Percentiles rank a stretch among this genome's conserved stretches.
Conservation (phyloP, 2,888 invertebrate genomes). For the Trachelus iudaicus region DNA sequence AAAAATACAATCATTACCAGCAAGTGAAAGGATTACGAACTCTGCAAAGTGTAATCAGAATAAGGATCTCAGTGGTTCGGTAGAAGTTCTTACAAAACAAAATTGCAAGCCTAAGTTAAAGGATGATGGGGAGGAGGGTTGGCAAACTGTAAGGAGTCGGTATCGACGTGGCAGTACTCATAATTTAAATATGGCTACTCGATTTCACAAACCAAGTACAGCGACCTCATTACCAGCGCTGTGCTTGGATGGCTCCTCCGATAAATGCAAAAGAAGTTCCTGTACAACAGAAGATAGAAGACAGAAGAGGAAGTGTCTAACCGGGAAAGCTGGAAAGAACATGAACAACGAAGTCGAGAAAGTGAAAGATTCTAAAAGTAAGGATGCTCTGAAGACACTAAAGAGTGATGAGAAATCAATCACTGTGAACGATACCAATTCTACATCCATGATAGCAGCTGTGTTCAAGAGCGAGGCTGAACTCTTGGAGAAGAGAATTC, state of each 20-base stretch:
- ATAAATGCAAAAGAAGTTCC: constrained; percentile 47
- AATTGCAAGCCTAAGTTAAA: constrained; percentile 36
- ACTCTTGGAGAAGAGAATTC: constrained; percentile 60
- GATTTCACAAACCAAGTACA: constrained; percentile 85
- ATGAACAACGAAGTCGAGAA: constrained; percentile 47
- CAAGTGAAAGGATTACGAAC: neutral
- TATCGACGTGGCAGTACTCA: constrained; percentile 76
- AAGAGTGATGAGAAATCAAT: constrained; percentile 43
- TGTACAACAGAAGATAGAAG: constrained; percentile 48
- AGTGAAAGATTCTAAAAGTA: constrained; percentile 61
- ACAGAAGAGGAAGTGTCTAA: constrained; percentile 38
- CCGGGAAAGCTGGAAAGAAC: constrained; percentile 46
- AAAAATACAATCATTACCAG: constrained; percentile 36
- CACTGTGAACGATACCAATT: constrained; percentile 50
- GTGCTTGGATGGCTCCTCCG: constrained; percentile 58
- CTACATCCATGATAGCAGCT: constrained; percentile 62
- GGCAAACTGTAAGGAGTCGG: constrained; percentile 89
- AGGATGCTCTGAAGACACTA: constrained; percentile 63
- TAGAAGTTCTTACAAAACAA: constrained; percentile 41
- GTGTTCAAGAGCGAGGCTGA: constrained; percentile 62
- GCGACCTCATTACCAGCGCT: constrained; percentile 85
- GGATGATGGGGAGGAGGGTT: constrained; percentile 73
- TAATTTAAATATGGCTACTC: constrained; percentile 71
- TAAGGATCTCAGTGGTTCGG: constrained; percentile 55
- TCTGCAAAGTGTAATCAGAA: constrained; percentile 25